Conservation (phyloP, 2,797 vertebrate genomes). For the Tamandua tetradactyla region DNA sequence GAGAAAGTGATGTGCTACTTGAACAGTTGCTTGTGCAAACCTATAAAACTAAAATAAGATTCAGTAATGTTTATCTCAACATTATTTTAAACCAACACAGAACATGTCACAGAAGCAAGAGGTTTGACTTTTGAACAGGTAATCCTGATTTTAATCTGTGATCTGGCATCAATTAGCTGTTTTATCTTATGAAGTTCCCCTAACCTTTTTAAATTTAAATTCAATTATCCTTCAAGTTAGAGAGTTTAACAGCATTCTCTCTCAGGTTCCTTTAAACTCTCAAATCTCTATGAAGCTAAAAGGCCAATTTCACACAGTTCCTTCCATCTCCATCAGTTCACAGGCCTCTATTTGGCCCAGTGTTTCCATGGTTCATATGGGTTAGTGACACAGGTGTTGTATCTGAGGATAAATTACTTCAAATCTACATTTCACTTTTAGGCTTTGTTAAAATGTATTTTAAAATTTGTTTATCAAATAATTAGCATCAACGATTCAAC, state of each 20-base stretch:
- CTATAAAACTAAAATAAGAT: background rate
- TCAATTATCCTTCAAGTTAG: conserved; percentile 70
- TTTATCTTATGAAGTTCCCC: conserved; percentile 61
- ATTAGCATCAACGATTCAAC: background rate
- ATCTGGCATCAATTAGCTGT: conserved; percentile 55
- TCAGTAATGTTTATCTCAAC: background rate
- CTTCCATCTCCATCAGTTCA: background rate
- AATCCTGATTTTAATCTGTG: conserved; percentile 5
- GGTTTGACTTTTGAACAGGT: background rate
- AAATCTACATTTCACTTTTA: background rate
- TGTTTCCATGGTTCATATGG: conserved; percentile 9
- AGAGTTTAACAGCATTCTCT: conserved; percentile 57
- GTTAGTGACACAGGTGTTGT: background rate
- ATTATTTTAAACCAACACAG: conserved; percentile 8
- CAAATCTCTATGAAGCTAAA: conserved; percentile 23
- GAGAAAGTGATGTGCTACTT: background rate
- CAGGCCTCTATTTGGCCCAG: background rate
- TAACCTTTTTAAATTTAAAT: conserved; percentile 65
- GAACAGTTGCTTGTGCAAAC: background rate
- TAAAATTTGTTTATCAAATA: background rate
- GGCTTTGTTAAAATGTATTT: conserved; percentile 14
- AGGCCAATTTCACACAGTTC: background rate
- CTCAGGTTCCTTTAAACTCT: conserved; percentile 46
- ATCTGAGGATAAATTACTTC: background rate
- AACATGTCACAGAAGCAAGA: background rate